Conservation (phyloP, 2,888 invertebrate species). For the Rhamphomyia laevipes region DNA sequence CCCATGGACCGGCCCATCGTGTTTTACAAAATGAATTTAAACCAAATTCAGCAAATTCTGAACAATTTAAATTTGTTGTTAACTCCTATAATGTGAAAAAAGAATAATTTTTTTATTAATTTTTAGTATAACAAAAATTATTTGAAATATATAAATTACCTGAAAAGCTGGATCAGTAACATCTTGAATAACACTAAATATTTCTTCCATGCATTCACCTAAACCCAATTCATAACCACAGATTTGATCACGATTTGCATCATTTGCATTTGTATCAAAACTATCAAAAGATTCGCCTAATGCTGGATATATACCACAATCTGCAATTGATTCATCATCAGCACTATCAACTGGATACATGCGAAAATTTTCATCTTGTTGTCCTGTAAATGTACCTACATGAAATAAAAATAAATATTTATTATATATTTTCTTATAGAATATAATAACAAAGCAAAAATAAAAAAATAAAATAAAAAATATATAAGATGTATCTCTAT, state of each 20-base stretch:
- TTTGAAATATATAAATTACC: slow-evolving; percentile 17
- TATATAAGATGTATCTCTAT: no score
- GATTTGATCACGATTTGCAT: slow-evolving; percentile 27
- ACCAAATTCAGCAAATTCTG: slow-evolving; percentile 36
- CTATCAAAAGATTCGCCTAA: slow-evolving; percentile 29
- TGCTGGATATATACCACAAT: slow-evolving; percentile 30
- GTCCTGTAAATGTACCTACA: slow-evolving; percentile 19
- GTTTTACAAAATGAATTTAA: slow-evolving; percentile 37
- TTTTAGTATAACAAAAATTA: neutral
- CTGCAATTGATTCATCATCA: slow-evolving; percentile 20
- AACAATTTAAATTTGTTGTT: slow-evolving; percentile 34
- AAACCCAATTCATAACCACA: slow-evolving; percentile 27
- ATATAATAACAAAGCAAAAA: neutral
- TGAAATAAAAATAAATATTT: slow-evolving; percentile 4
- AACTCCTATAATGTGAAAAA: slow-evolving; percentile 25
- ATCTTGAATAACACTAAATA: slow-evolving; percentile 34
- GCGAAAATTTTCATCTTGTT: slow-evolving; percentile 23
- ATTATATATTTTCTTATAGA: neutral
- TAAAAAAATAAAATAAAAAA: neutral
- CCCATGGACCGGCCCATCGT: slow-evolving; percentile 34
- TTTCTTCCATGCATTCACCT: slow-evolving; percentile 35
- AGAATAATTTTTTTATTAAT: no score
- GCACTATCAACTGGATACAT: slow-evolving; percentile 22
- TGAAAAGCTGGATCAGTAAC: slow-evolving; percentile 29
- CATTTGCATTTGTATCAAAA: slow-evolving; percentile 28